Conservation (phyloP, 1,140 invertebrate species). For the Drosophila sp. region DNA sequence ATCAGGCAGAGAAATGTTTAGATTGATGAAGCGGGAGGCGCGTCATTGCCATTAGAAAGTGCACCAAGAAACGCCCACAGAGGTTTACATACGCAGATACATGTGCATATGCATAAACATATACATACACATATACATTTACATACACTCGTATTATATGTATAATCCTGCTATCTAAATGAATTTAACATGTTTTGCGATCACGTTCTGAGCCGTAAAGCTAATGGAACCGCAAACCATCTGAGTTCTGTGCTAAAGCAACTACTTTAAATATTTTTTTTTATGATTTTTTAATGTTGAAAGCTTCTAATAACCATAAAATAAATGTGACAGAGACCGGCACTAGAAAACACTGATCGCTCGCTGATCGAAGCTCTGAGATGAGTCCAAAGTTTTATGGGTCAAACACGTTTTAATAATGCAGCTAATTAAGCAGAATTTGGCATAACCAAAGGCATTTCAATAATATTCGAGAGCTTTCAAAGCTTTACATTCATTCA, state of each 20-base stretch:
- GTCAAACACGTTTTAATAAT: conserved; percentile 19
- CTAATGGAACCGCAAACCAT: conserved; percentile 61
- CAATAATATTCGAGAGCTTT: conserved; percentile 20
- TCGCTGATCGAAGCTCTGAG: conserved; percentile 4
- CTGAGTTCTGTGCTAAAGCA: conserved; percentile 32
- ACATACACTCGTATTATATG: not conserved
- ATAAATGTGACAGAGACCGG: conserved; percentile 29
- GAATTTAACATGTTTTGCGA: conserved; percentile 74
- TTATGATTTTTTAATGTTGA: conserved; percentile 72
- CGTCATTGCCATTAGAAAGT: conserved; percentile 58
- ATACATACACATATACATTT: not conserved
- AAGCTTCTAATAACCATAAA: conserved; percentile 73
- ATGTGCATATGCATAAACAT: no score
- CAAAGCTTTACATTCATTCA: not conserved
- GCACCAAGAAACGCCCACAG: conserved; percentile 50
- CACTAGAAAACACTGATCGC: conserved; percentile 6
- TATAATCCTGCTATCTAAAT: conserved; percentile 69
- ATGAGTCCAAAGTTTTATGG: conserved; percentile 60
- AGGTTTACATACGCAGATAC: not conserved
- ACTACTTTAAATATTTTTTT: conserved; percentile 48
- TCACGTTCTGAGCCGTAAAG: conserved; percentile 57
- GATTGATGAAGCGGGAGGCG: conserved; percentile 42
- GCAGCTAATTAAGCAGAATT: conserved; percentile 22
- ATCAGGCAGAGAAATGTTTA: conserved; percentile 17
- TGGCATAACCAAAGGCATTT: conserved; percentile 19